Conservation (phyloP, 2,888 invertebrate species). For the Phania funesta region DNA sequence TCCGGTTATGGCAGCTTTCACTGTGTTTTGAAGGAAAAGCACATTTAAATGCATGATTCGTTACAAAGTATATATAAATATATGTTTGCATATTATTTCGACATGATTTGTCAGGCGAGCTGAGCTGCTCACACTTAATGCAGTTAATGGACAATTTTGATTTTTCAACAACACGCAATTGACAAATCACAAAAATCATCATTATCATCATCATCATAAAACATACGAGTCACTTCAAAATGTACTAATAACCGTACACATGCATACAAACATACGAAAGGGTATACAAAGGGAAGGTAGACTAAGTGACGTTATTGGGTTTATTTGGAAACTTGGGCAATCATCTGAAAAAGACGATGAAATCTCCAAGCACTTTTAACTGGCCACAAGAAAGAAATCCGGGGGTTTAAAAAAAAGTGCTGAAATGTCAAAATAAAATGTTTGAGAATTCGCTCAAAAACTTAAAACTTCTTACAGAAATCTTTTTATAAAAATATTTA, state of each 20-base stretch:
- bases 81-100: conserved; percentile 21
- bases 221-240: conserved; percentile 57
- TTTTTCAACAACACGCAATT: conserved; percentile 72
- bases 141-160: conserved; percentile 70
- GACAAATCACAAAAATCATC: conserved; percentile 69
- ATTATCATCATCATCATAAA: conserved; percentile 60
- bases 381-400: no score
- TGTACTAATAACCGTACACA: conserved; percentile 13
- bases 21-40: neutral
- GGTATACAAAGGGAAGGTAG: conserved; percentile 10
- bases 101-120: conserved; percentile 58
- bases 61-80: conserved; percentile 41
- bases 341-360: no score
- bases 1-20: no score
- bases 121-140: conserved; percentile 42
- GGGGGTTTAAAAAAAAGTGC: no score
- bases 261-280: neutral
- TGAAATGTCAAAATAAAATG: no score
- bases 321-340: neutral
- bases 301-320: neutral
- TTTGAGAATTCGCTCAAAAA: no score
- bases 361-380: no score
- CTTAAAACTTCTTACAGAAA: no score
- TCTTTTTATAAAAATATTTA: neutral
- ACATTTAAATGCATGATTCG: conserved; percentile 17